phyloP scores from a whole-genome alignment of 2,113 vertebrate species.

The cattle (Bos taurus) region DNA sequence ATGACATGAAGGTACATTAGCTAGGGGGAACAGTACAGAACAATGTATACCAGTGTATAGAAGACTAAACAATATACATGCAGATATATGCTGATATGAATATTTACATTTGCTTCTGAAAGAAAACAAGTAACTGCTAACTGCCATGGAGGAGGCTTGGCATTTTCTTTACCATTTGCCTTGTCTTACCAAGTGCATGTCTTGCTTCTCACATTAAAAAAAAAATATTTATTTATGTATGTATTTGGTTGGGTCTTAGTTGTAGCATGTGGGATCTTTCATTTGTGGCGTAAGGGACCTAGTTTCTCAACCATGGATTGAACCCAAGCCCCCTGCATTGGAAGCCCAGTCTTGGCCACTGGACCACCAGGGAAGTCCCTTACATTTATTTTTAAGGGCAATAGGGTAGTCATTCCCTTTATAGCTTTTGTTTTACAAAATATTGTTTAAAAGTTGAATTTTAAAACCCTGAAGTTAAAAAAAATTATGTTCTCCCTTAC shows the following conservation, averaged over 20 bases:
- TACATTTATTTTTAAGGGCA: background rate
- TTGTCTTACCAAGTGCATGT: background rate
- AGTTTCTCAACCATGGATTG: background rate
- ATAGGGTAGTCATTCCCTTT: background rate
- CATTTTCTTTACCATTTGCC: background rate
- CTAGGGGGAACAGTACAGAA: background rate
- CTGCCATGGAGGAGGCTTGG: background rate
- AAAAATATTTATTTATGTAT: background rate
- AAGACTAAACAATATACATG: background rate
- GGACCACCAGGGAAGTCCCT: background rate
- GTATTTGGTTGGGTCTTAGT: background rate
- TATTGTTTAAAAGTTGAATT: background rate
- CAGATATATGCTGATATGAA: background rate
- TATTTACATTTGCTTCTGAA: background rate
- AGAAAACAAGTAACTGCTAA: background rate
- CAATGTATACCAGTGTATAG: background rate
- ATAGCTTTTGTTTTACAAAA: background rate
- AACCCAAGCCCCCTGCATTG: background rate
- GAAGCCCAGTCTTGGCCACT: background rate
- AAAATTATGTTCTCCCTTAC: background rate
- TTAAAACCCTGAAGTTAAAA: background rate
- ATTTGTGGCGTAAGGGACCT: background rate
- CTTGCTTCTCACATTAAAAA: background rate
- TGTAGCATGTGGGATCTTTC: background rate
- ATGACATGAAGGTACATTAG: background rate